A percentile compares a stretch with the other conserved stretches of the same genome.
These are phyloP conservation scores for Tadarida brasiliensis DNA, from an alignment of 2,797 vertebrate species.

Conservation along the genomic window DNA sequence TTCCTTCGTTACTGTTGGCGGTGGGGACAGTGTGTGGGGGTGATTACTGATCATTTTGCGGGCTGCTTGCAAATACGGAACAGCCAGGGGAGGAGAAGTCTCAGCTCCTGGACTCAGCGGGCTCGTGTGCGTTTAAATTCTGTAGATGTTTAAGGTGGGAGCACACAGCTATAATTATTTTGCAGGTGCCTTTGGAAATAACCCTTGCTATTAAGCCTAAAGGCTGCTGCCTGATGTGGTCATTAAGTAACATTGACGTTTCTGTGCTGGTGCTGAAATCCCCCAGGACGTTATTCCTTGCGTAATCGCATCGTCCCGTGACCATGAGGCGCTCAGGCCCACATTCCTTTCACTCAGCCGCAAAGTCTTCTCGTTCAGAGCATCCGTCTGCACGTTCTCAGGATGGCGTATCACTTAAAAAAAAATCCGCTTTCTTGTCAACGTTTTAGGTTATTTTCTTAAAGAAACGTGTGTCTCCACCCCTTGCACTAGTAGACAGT, in stretches of 20 bases:
- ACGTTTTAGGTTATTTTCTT: neutral
- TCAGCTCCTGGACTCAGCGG: neutral
- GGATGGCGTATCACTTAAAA: neutral
- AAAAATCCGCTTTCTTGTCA: neutral
- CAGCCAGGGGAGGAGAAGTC: neutral
- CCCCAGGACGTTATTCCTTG: accelerated
- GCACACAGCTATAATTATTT: slow-evolving; percentile 25
- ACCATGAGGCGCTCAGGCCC: accelerated
- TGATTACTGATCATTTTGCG: neutral
- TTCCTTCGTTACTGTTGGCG: neutral
- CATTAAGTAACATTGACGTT: neutral
- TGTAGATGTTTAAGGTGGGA: slow-evolving; percentile 43
- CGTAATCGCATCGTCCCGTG: neutral
- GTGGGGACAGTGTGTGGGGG: neutral
- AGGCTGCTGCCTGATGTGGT: slow-evolving; percentile 21
- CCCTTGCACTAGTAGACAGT: neutral
- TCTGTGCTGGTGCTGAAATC: neutral
- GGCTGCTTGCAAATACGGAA: neutral
- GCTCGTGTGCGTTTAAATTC: slow-evolving; percentile 49
- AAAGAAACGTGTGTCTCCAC: neutral
- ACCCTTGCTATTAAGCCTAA: slow-evolving; percentile 54
- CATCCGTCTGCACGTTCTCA: neutral
- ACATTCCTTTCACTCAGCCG: neutral
- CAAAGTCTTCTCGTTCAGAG: accelerated
- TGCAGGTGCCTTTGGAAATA: slow-evolving; percentile 72